phyloP scores from a whole-genome alignment of 2,797 vertebrate species.

The Crocidura indochinensis region DNA sequence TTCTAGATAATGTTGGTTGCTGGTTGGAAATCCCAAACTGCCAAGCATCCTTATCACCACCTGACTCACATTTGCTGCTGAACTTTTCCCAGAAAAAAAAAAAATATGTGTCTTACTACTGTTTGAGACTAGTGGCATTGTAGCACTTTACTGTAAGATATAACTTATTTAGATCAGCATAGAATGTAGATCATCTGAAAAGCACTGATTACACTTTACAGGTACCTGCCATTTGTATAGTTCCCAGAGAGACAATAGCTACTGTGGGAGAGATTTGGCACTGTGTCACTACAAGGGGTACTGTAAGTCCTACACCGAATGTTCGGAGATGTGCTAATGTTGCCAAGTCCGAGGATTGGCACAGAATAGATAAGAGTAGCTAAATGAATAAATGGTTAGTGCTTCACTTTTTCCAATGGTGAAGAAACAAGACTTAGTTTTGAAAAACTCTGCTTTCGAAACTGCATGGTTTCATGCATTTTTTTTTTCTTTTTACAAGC shows the following conservation, averaged over 20 bases:
- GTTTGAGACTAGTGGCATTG: constrained; percentile 90
- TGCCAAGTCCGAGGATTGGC: constrained; percentile 64
- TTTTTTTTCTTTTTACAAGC: constrained; percentile 72
- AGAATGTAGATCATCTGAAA: constrained; percentile 90
- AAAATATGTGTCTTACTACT: constrained; percentile 93
- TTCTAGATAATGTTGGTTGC: constrained; percentile 73
- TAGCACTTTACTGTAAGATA: constrained; percentile 92
- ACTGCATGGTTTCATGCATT: constrained; percentile 83
- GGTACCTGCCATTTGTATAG: constrained; percentile 87
- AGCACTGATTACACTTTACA: constrained; percentile 92
- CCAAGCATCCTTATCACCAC: constrained; percentile 82
- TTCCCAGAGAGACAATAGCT: constrained; percentile 81
- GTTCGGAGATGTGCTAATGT: constrained; percentile 19
- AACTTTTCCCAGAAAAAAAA: constrained; percentile 87
- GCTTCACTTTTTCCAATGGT: constrained; percentile 45
- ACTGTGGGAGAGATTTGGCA: constrained; percentile 82
- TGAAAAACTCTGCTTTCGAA: constrained; percentile 73
- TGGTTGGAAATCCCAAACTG: constrained; percentile 83
- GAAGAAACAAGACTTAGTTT: constrained; percentile 55
- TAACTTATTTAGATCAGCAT: constrained; percentile 92
- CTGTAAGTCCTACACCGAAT: constrained; percentile 52
- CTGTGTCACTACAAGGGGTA: constrained; percentile 78
- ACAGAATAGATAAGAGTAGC: constrained; percentile 64
- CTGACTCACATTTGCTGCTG: constrained; percentile 90
- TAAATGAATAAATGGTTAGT: constrained; percentile 46